Evolutionary conservation across 2,888 invertebrate genomes (phyloP).

Genomic region (Corbicula japonica): DNA sequence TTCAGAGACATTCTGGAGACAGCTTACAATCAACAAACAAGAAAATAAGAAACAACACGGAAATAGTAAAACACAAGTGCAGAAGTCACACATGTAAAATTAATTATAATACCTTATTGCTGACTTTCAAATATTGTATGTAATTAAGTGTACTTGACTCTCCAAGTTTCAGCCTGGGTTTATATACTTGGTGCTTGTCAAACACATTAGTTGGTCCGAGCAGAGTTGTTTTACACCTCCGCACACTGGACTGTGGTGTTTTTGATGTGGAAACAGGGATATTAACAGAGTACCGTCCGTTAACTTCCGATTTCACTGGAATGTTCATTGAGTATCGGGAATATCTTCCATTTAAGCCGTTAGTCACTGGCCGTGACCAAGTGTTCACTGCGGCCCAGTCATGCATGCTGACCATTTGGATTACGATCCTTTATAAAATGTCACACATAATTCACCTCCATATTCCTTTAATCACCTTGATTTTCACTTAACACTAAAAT

Average conservation of each 20-base stretch:
- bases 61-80: no score
- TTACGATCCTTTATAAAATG: no score
- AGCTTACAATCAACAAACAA: no score
- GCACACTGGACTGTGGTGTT: constrained; percentile 36
- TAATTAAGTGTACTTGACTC: constrained; percentile 52
- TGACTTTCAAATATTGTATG: constrained; percentile 44
- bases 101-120: constrained; percentile 50
- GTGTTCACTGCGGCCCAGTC: constrained; percentile 51
- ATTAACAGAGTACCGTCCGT: constrained; percentile 39
- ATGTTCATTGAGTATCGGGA: background rate
- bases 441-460: constrained; percentile 14
- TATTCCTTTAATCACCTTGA: constrained; percentile 5
- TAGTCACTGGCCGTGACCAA: constrained; percentile 48
- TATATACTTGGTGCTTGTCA: constrained; percentile 47
- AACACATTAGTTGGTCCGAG: constrained; percentile 22
- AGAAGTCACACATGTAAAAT: background rate
- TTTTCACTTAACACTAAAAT: no score
- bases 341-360: constrained; percentile 14
- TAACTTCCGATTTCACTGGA: background rate
- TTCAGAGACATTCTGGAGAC: no score
- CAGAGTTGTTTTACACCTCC: constrained; percentile 52
- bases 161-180: constrained; percentile 27
- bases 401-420: constrained; percentile 39
- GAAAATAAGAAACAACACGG: background rate
- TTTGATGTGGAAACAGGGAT: constrained; percentile 25